Percentiles rank a stretch among this genome's conserved stretches.
Conservation (phyloP, 30 jellyfish, hydroid and myxozoan genomes). For the Hydractinia echinata region DNA sequence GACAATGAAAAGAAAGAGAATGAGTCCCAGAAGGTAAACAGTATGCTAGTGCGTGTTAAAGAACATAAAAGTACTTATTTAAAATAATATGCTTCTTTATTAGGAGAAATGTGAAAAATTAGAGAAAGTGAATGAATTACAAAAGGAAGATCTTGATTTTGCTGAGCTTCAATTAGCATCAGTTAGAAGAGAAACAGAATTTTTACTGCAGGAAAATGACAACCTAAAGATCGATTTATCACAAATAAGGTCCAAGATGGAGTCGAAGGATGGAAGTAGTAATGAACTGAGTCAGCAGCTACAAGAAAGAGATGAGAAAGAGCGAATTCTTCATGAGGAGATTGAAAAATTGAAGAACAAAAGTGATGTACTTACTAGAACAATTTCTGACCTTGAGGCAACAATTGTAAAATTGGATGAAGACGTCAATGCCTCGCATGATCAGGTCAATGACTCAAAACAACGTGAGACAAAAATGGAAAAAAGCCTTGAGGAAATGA, state of each 20-base stretch:
- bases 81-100: not conserved
- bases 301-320: slow-evolving; percentile 15
- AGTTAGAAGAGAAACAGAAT: not conserved
- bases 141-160: not conserved
- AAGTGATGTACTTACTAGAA: not conserved
- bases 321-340: not conserved
- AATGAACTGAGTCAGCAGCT: slow-evolving; percentile 1
- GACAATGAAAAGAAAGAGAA: slow-evolving; percentile 37
- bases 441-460: not conserved
- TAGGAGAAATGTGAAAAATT: not conserved
- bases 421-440: not conserved
- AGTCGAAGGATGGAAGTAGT: slow-evolving; percentile 10
- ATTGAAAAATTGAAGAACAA: slow-evolving; percentile 29
- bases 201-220: not conserved
- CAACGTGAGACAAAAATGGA: slow-evolving; percentile 18
- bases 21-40: slow-evolving; percentile 36
- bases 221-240: not conserved
- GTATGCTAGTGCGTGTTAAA: slow-evolving; percentile 13
- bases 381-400: slow-evolving; percentile 19
- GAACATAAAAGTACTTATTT: not conserved
- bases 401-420: slow-evolving; percentile 29
- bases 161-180: slow-evolving; percentile 13
- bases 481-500: not conserved
- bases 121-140: slow-evolving; percentile 6
- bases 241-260: not conserved